phyloP scores from a whole-genome alignment of 2,888 invertebrate species.

The Micropterix aruncella region DNA sequence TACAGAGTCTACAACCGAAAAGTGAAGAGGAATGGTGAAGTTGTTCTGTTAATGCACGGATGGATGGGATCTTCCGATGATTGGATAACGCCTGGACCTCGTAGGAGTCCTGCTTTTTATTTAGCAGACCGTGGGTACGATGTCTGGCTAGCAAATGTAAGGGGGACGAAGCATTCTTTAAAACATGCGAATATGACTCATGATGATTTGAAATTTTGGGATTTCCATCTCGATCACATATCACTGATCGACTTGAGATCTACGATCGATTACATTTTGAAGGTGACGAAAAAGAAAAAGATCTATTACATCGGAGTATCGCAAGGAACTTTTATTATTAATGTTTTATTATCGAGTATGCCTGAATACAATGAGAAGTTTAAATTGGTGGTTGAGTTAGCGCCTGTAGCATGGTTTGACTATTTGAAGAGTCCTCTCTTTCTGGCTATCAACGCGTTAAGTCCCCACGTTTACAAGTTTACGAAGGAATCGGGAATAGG shows the following conservation, averaged over 20 bases:
- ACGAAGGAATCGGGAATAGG: no score
- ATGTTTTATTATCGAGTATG: neutral
- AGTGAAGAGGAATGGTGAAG: neutral
- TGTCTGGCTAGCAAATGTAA: neutral
- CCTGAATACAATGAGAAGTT: neutral
- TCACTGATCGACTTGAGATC: neutral
- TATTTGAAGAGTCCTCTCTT: neutral
- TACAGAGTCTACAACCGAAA: neutral
- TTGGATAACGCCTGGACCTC: neutral
- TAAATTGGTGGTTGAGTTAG: neutral
- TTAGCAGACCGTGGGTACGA: neutral
- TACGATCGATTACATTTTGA: neutral
- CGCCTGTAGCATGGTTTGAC: neutral
- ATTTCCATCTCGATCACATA: neutral
- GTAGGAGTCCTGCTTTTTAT: neutral
- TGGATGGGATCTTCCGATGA: neutral
- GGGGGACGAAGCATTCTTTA: neutral
- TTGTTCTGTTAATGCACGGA: neutral
- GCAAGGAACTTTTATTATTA: neutral
- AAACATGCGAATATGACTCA: neutral
- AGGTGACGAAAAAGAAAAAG: neutral
- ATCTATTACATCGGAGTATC: neutral
- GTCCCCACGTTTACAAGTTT: no score
- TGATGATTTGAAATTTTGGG: neutral
- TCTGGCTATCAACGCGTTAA: neutral